phyloP scores from a whole-genome alignment of 1,140 invertebrate species.

The Reticulitermes speratus region DNA sequence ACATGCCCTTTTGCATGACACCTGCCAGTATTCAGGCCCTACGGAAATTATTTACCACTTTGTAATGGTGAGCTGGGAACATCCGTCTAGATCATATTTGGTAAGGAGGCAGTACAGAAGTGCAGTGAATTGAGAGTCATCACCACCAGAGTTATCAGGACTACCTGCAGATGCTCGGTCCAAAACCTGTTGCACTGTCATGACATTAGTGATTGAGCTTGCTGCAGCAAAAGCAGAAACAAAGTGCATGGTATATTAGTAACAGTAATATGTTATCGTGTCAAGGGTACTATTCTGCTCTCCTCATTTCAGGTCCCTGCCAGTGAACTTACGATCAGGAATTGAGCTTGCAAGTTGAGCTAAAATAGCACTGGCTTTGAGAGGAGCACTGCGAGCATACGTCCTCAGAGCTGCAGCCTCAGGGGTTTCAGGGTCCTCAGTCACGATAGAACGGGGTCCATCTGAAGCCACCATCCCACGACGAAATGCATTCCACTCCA shows the following conservation, averaged over 20 bases:
- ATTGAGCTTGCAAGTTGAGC: slow-evolving; percentile 40
- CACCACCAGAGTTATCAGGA: slow-evolving; percentile 27
- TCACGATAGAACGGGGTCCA: slow-evolving; percentile 45
- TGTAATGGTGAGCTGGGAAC: slow-evolving; percentile 20
- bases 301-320: background rate
- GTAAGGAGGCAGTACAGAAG: slow-evolving; percentile 50
- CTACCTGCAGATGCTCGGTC: slow-evolving; percentile 43
- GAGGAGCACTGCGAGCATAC: slow-evolving; percentile 39
- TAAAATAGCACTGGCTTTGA: slow-evolving; percentile 35
- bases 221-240: slow-evolving; percentile 39
- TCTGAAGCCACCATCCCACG: slow-evolving; percentile 46
- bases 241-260: no score
- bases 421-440: slow-evolving; percentile 48
- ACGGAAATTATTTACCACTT: slow-evolving; percentile 26
- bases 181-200: slow-evolving; percentile 52
- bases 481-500: slow-evolving; percentile 47
- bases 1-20: no score
- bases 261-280: no score
- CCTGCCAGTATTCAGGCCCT: background rate
- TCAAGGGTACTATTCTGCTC: no score
- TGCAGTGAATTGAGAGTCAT: slow-evolving; percentile 49
- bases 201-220: slow-evolving; percentile 47
- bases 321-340: slow-evolving; percentile 41
- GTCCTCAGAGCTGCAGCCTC: slow-evolving; percentile 43
- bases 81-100: slow-evolving; percentile 53